A percentile compares a stretch with the other conserved stretches of the same genome.
These are phyloP conservation scores for Ametastegia equiseti DNA, from an alignment of 2,888 invertebrate species.

Conservation along the genomic window DNA sequence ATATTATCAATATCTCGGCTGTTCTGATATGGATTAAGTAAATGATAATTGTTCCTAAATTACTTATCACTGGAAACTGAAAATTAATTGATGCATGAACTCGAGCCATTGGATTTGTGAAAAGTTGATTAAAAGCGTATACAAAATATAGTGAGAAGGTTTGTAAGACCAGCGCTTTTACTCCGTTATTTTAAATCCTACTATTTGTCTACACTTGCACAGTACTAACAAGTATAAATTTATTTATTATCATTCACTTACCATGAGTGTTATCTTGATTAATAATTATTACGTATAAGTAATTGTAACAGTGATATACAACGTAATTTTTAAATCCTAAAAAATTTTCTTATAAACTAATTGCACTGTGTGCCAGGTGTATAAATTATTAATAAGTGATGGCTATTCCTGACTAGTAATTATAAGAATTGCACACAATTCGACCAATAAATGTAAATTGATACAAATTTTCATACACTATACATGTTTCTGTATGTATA, in stretches of 20 bases:
- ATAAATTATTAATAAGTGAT: conserved; percentile 28
- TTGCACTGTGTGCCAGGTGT: not conserved
- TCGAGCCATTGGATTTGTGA: not conserved
- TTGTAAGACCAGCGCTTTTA: not conserved
- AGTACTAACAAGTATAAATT: conserved; percentile 7
- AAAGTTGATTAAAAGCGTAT: not conserved
- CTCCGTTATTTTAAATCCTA: not conserved
- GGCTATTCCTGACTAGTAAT: conserved; percentile 38
- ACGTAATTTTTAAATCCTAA: not conserved
- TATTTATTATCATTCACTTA: conserved; percentile 33
- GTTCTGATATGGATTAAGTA: not conserved
- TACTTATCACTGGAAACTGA: not conserved
- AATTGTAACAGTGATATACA: conserved; percentile 14
- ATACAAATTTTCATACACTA: conserved; percentile 7
- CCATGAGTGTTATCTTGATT: not conserved
- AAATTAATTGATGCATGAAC: not conserved
- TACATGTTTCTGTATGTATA: not conserved
- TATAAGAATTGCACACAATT: conserved; percentile 20
- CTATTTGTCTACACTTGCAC: not conserved
- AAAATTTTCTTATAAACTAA: conserved; percentile 1
- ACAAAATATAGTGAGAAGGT: conserved; percentile 7
- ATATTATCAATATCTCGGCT: not conserved
- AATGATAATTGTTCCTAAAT: not conserved
- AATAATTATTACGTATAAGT: not conserved
- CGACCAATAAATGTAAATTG: not conserved